phyloP scores from a whole-genome alignment of 1,140 invertebrate species.

The Eufriesea mexicana region DNA sequence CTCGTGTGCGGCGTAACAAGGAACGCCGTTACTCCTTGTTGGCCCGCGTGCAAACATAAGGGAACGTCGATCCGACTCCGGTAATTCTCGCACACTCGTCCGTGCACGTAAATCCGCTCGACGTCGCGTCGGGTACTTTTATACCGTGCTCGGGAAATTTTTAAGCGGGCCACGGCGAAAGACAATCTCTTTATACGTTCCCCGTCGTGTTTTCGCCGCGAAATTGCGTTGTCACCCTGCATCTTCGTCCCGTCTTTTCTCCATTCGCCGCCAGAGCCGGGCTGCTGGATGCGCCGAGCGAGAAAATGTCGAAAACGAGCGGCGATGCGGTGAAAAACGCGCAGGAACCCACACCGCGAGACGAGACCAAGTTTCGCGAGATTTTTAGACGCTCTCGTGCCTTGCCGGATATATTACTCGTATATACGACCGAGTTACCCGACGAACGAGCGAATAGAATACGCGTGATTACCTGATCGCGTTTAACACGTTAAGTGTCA shows the following conservation, averaged over 20 bases:
- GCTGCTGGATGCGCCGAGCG: neutral
- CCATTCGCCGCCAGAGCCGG: too few relatives aligned
- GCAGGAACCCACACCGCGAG: neutral
- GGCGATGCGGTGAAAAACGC: conserved; percentile 14
- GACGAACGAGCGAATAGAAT: too few relatives aligned
- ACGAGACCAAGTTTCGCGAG: conserved; percentile 5
- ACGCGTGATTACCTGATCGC: too few relatives aligned
- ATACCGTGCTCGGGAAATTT: conserved; percentile 55
- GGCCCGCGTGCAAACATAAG: conserved; percentile 2
- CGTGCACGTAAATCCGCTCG: conserved; percentile 6
- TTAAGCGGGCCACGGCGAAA: conserved; percentile 56
- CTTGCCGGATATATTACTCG: neutral
- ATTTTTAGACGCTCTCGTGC: neutral
- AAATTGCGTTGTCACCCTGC: conserved; percentile 67
- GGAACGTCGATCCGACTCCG: conserved; percentile 1
- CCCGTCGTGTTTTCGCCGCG: conserved; percentile 52
- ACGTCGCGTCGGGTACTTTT: conserved; percentile 25
- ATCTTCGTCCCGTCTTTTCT: conserved; percentile 15
- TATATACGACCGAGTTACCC: neutral
- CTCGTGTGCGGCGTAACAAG: conserved; percentile 16
- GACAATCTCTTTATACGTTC: conserved; percentile 66
- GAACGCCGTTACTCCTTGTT: conserved; percentile 9
- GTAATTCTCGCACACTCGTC: conserved; percentile 3
- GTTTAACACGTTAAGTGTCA: too few relatives aligned
- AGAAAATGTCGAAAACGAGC: conserved; percentile 6